Percentiles rank a stretch among this genome's conserved stretches.
Conservation (phyloP, 2,797 vertebrate species). For the Myotis daubentonii region DNA sequence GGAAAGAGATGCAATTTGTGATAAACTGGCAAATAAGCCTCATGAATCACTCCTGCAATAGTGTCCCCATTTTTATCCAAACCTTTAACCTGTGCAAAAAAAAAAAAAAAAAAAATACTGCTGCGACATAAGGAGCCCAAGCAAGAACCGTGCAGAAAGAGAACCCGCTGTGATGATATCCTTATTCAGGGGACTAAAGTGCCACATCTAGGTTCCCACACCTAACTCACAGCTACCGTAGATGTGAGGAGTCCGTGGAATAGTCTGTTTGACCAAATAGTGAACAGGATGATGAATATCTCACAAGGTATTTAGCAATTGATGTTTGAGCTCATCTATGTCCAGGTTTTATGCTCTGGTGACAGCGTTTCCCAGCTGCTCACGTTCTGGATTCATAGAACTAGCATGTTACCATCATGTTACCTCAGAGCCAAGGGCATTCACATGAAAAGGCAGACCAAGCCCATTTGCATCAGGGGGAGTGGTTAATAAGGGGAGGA, state of each 20-base stretch:
- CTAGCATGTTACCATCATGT: background rate
- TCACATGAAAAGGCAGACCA: background rate
- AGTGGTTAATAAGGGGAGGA: background rate
- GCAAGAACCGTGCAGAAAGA: background rate
- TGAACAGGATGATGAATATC: background rate
- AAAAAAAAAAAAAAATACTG: background rate
- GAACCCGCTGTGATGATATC: background rate
- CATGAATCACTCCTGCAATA: background rate
- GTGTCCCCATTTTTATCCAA: slow-evolving; percentile 16
- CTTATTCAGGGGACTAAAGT: background rate
- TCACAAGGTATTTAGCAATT: background rate
- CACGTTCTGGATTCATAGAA: background rate
- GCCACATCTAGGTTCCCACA: background rate
- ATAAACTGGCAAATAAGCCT: slow-evolving; percentile 45
- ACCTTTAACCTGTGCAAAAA: background rate
- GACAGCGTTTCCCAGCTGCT: background rate
- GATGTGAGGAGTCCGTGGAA: background rate
- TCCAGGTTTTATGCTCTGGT: background rate
- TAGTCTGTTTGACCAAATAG: background rate
- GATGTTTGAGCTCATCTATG: background rate
- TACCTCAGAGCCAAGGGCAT: background rate
- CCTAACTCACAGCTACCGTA: background rate
- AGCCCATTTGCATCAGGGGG: background rate
- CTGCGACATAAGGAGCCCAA: background rate
- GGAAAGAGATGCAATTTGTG: slow-evolving; percentile 45